Base-by-base conservation (phyloP, 2,888 invertebrate species). In the Cotesia congregata region DNA sequence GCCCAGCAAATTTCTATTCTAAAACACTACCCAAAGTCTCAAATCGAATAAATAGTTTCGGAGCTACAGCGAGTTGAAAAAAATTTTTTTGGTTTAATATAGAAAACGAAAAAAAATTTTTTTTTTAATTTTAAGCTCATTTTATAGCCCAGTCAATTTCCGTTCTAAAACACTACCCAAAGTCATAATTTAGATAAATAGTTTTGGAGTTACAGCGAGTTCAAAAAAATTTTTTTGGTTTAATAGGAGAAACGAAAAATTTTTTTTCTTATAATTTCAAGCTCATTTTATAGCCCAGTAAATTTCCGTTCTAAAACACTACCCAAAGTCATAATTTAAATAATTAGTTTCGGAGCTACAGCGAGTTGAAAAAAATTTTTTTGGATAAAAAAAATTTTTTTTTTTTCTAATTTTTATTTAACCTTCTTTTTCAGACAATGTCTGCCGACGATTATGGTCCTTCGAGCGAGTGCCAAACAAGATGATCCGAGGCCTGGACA, bases 381-480 rank as follows among this genome's bases (percentile, higher is more conserved):
- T 30, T 3, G 30, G 3, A 30, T 30, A 3, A 30, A 30, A 30
- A 30, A 30, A 30, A 67, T 70, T 1, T 70, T 50, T 61, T 38
- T 1, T 4, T 75, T 59, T 17, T 59, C 68, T 40, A 1, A 6
- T 30, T 17, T 67, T 65, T 64, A 20, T 12, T 6, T 40, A 38
- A 71, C 9, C 7, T 75, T 65, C 75, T 80, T 74, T 50, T 74
- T 75, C 70, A 92, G 97, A 97, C 88, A 97, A 96, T 88, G 95
- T 97, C 5, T 97, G 97, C 88, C 91, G 95, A 82, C 92, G 97
- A 79, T 97, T 97, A 59, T 97, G 97, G 97, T 93, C 97, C 62
- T 97, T 98, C 90, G 97, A 98, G 90, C 92, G 97, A 68, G 96
- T 97, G 64, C 97, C 97, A 3, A 97, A 97, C 89, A 97, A 97